Evolutionary conservation across 2,888 invertebrate species (phyloP).

Genomic region (Eristalis arbustorum): DNA sequence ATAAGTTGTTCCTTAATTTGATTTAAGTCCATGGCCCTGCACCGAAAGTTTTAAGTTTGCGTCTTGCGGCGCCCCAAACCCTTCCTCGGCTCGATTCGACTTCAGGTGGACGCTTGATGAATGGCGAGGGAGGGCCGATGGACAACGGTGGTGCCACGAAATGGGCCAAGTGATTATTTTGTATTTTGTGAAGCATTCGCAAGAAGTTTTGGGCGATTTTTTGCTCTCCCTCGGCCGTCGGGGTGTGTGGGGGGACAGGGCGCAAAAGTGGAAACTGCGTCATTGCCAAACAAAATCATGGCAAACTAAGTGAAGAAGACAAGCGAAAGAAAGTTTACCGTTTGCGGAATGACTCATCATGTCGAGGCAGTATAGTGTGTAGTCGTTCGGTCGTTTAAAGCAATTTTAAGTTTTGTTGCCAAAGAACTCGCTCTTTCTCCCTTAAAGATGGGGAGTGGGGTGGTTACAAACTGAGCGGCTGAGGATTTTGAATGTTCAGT

Average conservation of each 20-base stretch:
- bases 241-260: too few relatives aligned
- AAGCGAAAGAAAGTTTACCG: slow-evolving; percentile 11
- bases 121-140: background rate
- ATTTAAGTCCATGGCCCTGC: slow-evolving; percentile 53
- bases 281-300: slow-evolving; percentile 22
- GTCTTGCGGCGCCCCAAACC: slow-evolving; percentile 1
- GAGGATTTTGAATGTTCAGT: background rate
- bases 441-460: background rate
- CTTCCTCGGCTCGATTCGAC: background rate
- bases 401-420: background rate
- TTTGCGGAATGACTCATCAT: background rate
- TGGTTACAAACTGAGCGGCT: background rate
- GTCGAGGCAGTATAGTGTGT: background rate
- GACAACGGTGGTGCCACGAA: background rate
- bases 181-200: slow-evolving; percentile 15
- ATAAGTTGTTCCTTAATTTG: slow-evolving; percentile 64
- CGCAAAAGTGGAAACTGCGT: slow-evolving; percentile 15
- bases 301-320: slow-evolving; percentile 8
- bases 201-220: slow-evolving; percentile 2
- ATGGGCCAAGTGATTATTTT: slow-evolving; percentile 39
- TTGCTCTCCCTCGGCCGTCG: background rate
- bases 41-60: slow-evolving; percentile 18
- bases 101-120: slow-evolving; percentile 21
- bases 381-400: background rate
- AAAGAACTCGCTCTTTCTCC: background rate